Percentiles rank a stretch among this genome's conserved stretches.
Conservation (phyloP, 2,888 invertebrate species). For the Plagodis pulveraria region DNA sequence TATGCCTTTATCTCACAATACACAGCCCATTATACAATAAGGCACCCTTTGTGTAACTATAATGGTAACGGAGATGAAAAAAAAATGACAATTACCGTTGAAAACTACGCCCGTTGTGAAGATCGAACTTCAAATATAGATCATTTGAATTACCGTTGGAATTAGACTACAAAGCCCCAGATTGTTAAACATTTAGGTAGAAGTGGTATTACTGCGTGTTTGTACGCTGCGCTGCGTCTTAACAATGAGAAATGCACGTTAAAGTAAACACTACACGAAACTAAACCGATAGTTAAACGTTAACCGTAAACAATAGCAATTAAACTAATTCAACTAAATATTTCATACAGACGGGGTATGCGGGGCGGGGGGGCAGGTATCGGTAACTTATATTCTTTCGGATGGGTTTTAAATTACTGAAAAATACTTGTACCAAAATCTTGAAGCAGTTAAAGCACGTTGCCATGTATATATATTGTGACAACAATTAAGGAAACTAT, state of each 20-base stretch:
- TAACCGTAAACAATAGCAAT: constrained; percentile 31
- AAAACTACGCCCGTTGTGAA: too few species aligned
- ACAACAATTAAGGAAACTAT: too few species aligned
- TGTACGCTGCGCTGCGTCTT: constrained; percentile 18
- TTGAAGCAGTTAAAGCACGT: too few species aligned
- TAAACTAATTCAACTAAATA: constrained; percentile 28
- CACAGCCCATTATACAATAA: not conserved
- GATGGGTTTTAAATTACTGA: too few species aligned
- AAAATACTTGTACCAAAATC: too few species aligned
- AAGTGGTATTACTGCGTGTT: constrained; percentile 3
- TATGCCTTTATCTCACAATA: too few species aligned
- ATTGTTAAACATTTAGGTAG: not conserved
- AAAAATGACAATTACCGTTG: not conserved
- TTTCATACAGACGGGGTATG: constrained; percentile 16
- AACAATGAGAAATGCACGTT: constrained; percentile 35
- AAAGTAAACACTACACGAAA: constrained; percentile 22
- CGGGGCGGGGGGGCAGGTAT: constrained; percentile 5
- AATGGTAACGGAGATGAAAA: not conserved
- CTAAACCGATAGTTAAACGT: constrained; percentile 22
- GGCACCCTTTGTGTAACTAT: not conserved
- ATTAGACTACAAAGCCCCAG: too few species aligned
- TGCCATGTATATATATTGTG: too few species aligned
- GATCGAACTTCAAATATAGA: too few species aligned
- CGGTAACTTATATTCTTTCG: not conserved
- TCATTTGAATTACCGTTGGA: too few species aligned